These are phyloP conservation scores for Drosophila demipolita DNA, from an alignment of 2,888 invertebrate genomes.

Conservation along the genomic window DNA sequence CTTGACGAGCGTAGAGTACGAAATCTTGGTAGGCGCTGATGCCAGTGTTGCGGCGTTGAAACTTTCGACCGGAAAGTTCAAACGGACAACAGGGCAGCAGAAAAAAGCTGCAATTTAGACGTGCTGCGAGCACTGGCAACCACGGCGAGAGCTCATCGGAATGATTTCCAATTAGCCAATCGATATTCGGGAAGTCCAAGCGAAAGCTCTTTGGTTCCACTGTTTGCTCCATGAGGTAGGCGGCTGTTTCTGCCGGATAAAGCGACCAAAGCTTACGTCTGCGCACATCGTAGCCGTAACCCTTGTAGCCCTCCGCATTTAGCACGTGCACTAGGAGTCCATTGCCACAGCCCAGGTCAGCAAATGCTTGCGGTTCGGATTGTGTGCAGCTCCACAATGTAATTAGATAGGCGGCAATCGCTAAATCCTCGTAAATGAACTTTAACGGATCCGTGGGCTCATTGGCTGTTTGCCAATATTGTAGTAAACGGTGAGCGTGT, in stretches of 20 bases:
- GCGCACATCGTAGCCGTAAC: conserved; percentile 93
- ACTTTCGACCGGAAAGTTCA: conserved; percentile 95
- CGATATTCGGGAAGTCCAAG: conserved; percentile 88
- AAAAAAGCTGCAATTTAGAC: conserved; percentile 92
- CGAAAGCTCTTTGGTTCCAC: conserved; percentile 86
- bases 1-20: conserved; percentile 87
- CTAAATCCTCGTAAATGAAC: conserved; percentile 98
- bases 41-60: conserved; percentile 89
- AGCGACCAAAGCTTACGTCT: conserved; percentile 95
- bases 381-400: conserved; percentile 90
- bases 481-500: conserved; percentile 90
- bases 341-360: conserved; percentile 99
- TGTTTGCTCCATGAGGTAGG: conserved; percentile 85
- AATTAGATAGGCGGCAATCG: conserved; percentile 95
- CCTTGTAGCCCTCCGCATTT: conserved; percentile 92
- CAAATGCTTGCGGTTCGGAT: conserved; percentile 88
- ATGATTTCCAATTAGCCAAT: conserved; percentile 99
- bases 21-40: conserved; percentile 93
- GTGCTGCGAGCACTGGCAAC: conserved; percentile 97
- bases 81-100: conserved; percentile 97
- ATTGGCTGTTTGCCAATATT: conserved; percentile 95
- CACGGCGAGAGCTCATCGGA: conserved; percentile 99
- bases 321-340: conserved; percentile 96
- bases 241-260: conserved; percentile 88
- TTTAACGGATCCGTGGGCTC: conserved; percentile 97